Conservation (phyloP, 2,797 vertebrate species). For the Gymnopithys bicolor region DNA sequence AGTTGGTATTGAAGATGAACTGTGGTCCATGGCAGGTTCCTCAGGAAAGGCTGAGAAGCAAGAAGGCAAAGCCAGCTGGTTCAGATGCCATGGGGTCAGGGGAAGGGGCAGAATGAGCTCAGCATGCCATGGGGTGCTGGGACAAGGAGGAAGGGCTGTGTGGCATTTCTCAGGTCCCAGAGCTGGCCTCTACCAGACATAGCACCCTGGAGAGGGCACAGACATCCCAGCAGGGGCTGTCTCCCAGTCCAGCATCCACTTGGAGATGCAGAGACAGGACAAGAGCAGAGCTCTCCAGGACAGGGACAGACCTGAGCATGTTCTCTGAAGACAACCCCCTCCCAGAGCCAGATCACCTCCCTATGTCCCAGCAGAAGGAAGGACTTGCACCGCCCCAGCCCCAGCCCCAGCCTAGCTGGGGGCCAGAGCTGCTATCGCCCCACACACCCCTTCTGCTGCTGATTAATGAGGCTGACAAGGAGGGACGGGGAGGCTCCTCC, state of each 20-base stretch:
- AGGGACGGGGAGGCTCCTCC: neutral
- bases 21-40: neutral
- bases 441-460: slow-evolving; percentile 7
- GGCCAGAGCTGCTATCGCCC: neutral
- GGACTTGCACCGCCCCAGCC: fast-evolving
- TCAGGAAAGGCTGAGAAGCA: neutral
- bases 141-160: neutral
- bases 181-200: neutral
- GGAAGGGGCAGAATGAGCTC: neutral
- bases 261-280: neutral
- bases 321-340: fast-evolving
- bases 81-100: neutral
- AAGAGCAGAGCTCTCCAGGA: neutral
- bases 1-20: neutral
- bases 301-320: neutral
- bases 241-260: fast-evolving
- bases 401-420: neutral
- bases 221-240: fast-evolving
- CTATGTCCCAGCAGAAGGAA: neutral
- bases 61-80: neutral
- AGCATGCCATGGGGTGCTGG: neutral
- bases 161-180: neutral
- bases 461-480: neutral
- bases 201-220: neutral
- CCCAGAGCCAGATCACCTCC: fast-evolving